These are phyloP conservation scores for Drosophila chauvacae DNA, from an alignment of 1,140 invertebrate genomes.

Conservation along the genomic window DNA sequence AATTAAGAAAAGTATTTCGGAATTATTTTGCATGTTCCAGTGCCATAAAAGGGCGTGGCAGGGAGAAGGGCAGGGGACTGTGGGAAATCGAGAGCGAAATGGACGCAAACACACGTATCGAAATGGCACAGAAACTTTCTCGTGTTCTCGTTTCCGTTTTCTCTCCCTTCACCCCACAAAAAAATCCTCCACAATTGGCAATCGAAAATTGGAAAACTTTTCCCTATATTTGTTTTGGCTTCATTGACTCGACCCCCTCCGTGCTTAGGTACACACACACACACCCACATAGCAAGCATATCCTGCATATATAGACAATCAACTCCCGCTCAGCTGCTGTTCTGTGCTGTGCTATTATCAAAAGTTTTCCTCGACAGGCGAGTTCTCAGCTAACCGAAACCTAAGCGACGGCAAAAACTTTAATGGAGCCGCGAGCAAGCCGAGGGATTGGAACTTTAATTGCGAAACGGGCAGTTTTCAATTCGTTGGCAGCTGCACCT, in stretches of 20 bases:
- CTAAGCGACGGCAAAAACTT: constrained; percentile 57
- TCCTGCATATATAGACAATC: constrained; percentile 36
- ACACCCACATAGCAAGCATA: background rate
- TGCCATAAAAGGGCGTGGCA: constrained; percentile 13
- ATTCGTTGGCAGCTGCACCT: constrained; percentile 44
- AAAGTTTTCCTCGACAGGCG: constrained; percentile 64
- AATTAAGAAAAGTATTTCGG: constrained; percentile 37
- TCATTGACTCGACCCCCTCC: constrained; percentile 71
- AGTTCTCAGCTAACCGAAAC: constrained; percentile 50
- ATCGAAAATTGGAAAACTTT: constrained; percentile 83
- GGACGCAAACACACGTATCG: constrained; percentile 41
- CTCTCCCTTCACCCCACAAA: constrained; percentile 33
- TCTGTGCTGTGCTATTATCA: constrained; percentile 72
- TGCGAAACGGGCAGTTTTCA: constrained; percentile 67
- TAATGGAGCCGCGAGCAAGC: constrained; percentile 27
- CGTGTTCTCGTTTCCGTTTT: constrained; percentile 41
- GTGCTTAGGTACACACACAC: constrained; percentile 24
- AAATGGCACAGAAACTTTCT: constrained; percentile 74
- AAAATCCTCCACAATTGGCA: constrained; percentile 78
- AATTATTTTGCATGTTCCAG: constrained; percentile 41
- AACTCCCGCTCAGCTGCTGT: constrained; percentile 40
- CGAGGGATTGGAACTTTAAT: constrained; percentile 61
- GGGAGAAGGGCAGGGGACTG: background rate
- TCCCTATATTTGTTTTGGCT: constrained; percentile 82
- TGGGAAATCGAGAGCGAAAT: constrained; percentile 27